These are phyloP conservation scores for Microcebus griseorufus DNA, from an alignment of 2,113 vertebrate genomes.

Conservation along the genomic window DNA sequence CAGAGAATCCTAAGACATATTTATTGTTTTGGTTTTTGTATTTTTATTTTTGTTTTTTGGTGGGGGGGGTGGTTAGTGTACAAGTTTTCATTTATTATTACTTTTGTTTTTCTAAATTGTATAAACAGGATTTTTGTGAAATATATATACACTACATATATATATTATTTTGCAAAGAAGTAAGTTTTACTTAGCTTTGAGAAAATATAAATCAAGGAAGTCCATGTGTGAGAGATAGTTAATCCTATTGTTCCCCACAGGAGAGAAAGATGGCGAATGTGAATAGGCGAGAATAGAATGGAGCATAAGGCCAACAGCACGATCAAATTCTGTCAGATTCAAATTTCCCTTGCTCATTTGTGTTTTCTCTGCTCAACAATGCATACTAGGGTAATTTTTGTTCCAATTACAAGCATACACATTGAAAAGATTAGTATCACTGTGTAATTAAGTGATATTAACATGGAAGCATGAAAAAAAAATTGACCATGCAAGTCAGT, in stretches of 20 bases:
- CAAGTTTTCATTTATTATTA: neutral
- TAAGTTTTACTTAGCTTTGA: neutral
- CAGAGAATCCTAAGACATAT: neutral
- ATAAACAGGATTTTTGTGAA: neutral
- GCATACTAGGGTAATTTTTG: neutral
- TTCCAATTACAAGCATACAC: neutral
- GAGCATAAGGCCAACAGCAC: neutral
- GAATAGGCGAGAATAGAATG: neutral
- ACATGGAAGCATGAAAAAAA: neutral
- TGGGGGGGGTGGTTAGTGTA: neutral
- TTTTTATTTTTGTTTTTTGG: neutral
- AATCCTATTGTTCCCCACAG: neutral
- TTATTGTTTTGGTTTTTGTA: neutral
- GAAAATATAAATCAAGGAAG: neutral
- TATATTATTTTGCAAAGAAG: neutral
- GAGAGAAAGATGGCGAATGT: neutral
- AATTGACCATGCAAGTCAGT: neutral
- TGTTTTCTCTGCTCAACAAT: neutral
- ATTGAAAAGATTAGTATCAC: neutral
- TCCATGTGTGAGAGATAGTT: neutral
- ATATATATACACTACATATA: neutral
- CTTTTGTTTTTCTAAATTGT: neutral
- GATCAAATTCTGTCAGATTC: neutral
- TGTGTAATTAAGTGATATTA: conserved; percentile 14
- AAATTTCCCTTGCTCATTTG: neutral